Conservation (phyloP, 1,140 invertebrate genomes). For the Myzus persicae region DNA sequence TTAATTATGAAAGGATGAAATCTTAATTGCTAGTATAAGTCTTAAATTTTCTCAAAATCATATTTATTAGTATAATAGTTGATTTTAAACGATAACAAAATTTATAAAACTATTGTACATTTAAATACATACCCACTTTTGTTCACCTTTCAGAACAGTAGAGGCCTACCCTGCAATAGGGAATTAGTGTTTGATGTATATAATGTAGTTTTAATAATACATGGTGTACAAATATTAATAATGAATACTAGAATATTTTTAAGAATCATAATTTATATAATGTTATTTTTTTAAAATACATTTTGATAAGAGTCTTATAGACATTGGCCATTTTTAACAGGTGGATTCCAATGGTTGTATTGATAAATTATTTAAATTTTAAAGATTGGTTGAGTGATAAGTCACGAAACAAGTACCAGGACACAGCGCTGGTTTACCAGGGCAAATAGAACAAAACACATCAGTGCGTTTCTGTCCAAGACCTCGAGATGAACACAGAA, state of each 20-base stretch:
- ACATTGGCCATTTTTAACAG: not conserved
- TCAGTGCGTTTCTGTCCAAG: slow-evolving; percentile 7
- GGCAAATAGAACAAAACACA: not conserved
- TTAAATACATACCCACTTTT: not conserved
- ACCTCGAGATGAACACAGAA: slow-evolving; percentile 21
- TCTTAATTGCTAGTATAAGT: not conserved
- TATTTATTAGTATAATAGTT: not conserved
- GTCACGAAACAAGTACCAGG: not conserved
- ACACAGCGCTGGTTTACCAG: not conserved
- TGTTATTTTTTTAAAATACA: not conserved
- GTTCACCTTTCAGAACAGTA: not conserved
- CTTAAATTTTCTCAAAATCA: not conserved
- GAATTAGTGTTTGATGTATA: not conserved
- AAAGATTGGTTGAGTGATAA: not conserved
- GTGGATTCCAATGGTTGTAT: not conserved
- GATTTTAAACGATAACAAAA: not conserved
- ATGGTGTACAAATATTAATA: not conserved
- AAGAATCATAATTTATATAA: slow-evolving; percentile 9
- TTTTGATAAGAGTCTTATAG: not conserved
- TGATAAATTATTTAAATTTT: not conserved
- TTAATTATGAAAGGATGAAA: not conserved
- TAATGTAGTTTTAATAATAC: not conserved
- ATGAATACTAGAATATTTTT: not conserved
- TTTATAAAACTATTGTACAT: not conserved
- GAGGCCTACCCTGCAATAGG: not conserved